Percentiles rank a stretch among this genome's conserved stretches.
Conservation (phyloP, 2,888 invertebrate genomes). For the Dynastes tityus region DNA sequence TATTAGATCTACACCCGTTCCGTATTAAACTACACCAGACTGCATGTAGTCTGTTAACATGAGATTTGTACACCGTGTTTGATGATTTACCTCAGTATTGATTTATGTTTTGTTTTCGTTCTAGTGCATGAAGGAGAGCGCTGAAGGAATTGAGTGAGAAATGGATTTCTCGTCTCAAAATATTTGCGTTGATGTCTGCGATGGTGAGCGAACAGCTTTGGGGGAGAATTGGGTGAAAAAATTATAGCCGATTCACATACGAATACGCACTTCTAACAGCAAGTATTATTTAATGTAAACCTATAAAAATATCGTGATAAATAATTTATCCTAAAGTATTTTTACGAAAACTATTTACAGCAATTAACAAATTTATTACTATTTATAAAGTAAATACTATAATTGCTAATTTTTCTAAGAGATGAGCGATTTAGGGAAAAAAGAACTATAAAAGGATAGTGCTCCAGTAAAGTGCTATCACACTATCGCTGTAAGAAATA, state of each 20-base stretch:
- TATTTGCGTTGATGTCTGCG: constrained; percentile 35
- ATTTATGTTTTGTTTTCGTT: constrained; percentile 49
- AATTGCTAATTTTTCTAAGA: too few relatives aligned
- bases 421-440: too few relatives aligned
- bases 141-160: constrained; percentile 30
- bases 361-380: too few relatives aligned
- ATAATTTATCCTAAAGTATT: too few relatives aligned
- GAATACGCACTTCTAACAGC: neutral
- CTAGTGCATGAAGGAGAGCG: constrained; percentile 37
- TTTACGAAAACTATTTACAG: too few relatives aligned
- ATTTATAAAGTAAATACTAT: too few relatives aligned
- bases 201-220: constrained; percentile 22
- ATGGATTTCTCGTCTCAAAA: constrained; percentile 38
- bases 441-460: too few relatives aligned
- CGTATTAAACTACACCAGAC: constrained; percentile 51
- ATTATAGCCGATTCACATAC: neutral
- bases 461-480: too few relatives aligned
- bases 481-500: too few relatives aligned
- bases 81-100: constrained; percentile 46
- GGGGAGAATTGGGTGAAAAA: constrained; percentile 40
- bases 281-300: neutral
- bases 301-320: too few relatives aligned
- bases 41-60: constrained; percentile 55
- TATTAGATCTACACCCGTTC: constrained; percentile 14
- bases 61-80: constrained; percentile 46